Conservation (phyloP, 2,113 vertebrate genomes). For the Pteruthius melanotis region DNA sequence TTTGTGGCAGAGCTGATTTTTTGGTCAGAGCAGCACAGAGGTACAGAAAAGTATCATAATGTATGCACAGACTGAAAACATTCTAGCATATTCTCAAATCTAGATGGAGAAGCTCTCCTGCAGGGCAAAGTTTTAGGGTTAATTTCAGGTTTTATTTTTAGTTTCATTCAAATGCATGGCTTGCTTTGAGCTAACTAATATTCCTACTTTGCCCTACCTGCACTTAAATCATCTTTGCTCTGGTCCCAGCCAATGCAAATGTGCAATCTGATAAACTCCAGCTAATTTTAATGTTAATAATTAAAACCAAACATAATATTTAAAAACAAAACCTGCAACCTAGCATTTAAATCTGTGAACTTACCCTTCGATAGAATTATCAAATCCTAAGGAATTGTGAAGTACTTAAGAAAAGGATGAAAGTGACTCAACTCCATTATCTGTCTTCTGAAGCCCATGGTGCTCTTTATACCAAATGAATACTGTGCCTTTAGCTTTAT, state of each 20-base stretch:
- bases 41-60: neutral
- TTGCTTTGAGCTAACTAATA: neutral
- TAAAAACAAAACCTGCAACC: neutral
- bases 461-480: neutral
- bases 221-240: neutral
- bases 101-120: neutral
- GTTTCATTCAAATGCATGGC: neutral
- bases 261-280: neutral
- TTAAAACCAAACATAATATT: neutral
- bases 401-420: neutral
- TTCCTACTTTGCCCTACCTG: neutral
- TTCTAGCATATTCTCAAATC: neutral
- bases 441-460: neutral
- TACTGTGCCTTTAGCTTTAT: slow-evolving; percentile 12
- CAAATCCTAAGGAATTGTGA: neutral
- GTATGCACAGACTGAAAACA: neutral
- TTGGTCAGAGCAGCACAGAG: neutral
- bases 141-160: neutral
- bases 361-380: neutral
- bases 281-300: neutral
- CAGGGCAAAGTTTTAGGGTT: neutral
- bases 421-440: neutral
- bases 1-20: neutral
- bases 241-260: neutral
- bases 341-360: neutral